Evolutionary conservation across 2,888 invertebrate genomes (phyloP), one percentile per base, ranked within the genome.

Genomic region (Campoplex nolae): DNA sequence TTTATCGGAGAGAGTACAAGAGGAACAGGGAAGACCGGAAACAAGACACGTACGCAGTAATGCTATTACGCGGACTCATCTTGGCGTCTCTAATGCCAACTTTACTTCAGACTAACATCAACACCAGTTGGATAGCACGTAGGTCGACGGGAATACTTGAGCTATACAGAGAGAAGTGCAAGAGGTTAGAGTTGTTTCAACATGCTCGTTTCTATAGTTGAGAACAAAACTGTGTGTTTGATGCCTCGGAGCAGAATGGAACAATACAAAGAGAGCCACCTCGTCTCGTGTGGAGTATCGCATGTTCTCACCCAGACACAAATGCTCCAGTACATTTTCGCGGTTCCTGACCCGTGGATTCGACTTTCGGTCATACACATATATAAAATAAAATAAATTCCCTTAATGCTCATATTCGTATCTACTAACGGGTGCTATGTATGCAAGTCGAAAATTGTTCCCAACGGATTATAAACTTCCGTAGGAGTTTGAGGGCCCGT

Each of bases 381-480:
- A 42, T 42, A 35, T 70, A 16, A 48, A 48, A 48, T 48, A 48
- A 2, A 4, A 48, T 48, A 48, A 48, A 48, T 48, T 13, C 0
- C 16, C 16, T 3, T 16, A 16, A 16, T 4, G 1, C 16, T 48
- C 48, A 16, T 16, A 48, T 48, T 48, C 48, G 51, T 23, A 35
- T 48, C 68, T 75, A 38, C 67, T 45, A 32, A 28, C 35, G 38
- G 18, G 6, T 67, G 75, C 16, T 73, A 18, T 73, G 18, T 62
- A 75, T 73, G 75, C 42, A 71, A 80, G 58, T 67, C 62, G 73
- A 45, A 84, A 90, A 90, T 91, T 90, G 91, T 91, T 92, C 90
- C 91, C 90, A 89, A 88, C 90, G 89, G 89, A 92, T 92, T 92
- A 90, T 91, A 23, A 92, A 91, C 89, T 91, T 89, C 80, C 65